Evolutionary conservation across 2,113 vertebrate genomes (phyloP), one percentile per base, ranked within the genome.

Genomic region (Paedocypris sp.): DNA sequence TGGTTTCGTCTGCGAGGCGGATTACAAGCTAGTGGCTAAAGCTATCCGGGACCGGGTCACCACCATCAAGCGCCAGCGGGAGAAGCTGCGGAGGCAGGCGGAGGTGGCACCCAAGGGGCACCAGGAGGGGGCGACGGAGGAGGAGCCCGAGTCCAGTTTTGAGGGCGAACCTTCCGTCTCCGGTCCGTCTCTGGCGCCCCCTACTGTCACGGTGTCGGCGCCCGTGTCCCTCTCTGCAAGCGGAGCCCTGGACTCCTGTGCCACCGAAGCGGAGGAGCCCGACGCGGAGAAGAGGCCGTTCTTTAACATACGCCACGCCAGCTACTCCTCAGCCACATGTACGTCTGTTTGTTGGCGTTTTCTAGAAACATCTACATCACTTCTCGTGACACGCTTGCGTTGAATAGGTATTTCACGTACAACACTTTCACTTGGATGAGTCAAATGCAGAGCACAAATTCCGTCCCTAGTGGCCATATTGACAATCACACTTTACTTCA

Each of bases 1-100:
- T 67, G 93, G 92, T 5, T 91, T 96, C 1, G 79, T 97, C 19
- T 92, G 86, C 0, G 90, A 96, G 72, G 90, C 85, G 0, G 93
- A 98, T 73, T 94, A 91, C 70, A 92, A 93, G 66, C 78, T 88
- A 50, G 92, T 98, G 62, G 90, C 91, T 72, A 89, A 88, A 66
- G 91, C 89, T 0, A 90, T 98, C 49, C 82, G 92, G 26, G 85
- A 93, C 67, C 75, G 88, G 0, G 93, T 95, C 20, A 84, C 86
- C 0, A 80, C 85, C 71, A 86, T 95, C 68, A 93, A 92, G 53
- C 80, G 86, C 1, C 88, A 93, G 63, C 78, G 94, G 2, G 92
- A 94, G 67, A 90, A 91, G 69, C 75, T 75, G 39, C 85, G 79
- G 1, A 83, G 73, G 1, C 73, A 77, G 16, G 76, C 64, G 39